Evolutionary conservation across 2,797 vertebrate species (phyloP).

Genomic region (Pangasius mekongensis): DNA sequence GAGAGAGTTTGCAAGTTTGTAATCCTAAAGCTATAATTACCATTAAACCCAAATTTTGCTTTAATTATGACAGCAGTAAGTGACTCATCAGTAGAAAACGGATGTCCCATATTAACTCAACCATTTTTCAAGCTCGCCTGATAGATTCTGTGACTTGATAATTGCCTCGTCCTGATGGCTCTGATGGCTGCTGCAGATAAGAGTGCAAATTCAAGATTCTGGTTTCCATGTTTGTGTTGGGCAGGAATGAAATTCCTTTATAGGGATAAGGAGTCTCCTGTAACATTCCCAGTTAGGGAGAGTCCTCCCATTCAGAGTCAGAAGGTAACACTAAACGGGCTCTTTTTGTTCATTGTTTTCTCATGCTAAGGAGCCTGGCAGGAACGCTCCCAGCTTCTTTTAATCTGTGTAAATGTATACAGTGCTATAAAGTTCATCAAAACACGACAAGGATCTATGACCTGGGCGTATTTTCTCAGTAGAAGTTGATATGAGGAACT

Average conservation of each 20-base stretch:
- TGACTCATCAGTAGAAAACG: slow-evolving; percentile 13
- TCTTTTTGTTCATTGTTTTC: slow-evolving; percentile 56
- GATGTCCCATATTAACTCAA: slow-evolving; percentile 46
- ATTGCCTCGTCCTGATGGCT: slow-evolving; percentile 36
- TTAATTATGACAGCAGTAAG: slow-evolving; percentile 35
- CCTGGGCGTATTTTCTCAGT: slow-evolving; percentile 2
- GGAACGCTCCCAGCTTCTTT: slow-evolving; percentile 53
- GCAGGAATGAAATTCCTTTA: slow-evolving; percentile 32
- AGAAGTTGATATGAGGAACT: slow-evolving; percentile 10
- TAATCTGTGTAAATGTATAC: slow-evolving; percentile 57
- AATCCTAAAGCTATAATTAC: slow-evolving; percentile 53
- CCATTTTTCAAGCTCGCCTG: slow-evolving; percentile 35
- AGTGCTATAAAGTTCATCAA: slow-evolving; percentile 57
- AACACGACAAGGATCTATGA: slow-evolving; percentile 54
- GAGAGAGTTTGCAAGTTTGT: neutral
- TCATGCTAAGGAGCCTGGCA: slow-evolving; percentile 60
- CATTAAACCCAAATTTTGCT: slow-evolving; percentile 34
- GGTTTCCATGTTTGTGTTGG: slow-evolving; percentile 47
- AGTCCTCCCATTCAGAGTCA: slow-evolving; percentile 44
- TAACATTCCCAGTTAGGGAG: slow-evolving; percentile 43
- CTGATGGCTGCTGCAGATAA: slow-evolving; percentile 34
- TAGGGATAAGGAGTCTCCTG: slow-evolving; percentile 36
- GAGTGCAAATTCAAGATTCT: slow-evolving; percentile 43
- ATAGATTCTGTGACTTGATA: slow-evolving; percentile 41
- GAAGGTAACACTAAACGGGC: slow-evolving; percentile 57